phyloP scores from a whole-genome alignment of 2,888 invertebrate species.

The Geophilus truncorum region DNA sequence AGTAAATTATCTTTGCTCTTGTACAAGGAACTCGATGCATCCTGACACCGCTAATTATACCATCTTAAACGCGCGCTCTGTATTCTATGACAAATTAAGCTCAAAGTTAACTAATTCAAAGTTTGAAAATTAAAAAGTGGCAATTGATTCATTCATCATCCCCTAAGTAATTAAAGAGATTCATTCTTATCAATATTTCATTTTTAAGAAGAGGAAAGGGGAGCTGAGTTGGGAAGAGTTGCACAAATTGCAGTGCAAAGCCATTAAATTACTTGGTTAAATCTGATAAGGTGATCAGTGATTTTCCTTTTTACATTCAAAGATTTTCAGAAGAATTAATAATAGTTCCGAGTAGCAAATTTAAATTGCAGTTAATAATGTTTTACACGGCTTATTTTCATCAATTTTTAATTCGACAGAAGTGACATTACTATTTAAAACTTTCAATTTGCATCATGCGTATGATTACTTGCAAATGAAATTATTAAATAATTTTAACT shows the following conservation, averaged over 20 bases:
- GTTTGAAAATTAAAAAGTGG: background rate
- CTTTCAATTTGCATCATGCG: too few relatives aligned
- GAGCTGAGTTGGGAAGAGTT: background rate
- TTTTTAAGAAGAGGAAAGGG: background rate
- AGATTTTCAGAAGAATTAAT: too few relatives aligned
- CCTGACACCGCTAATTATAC: slow-evolving; percentile 8
- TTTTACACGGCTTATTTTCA: too few relatives aligned
- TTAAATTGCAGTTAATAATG: too few relatives aligned
- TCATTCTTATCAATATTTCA: background rate
- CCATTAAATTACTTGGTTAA: background rate
- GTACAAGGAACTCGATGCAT: background rate
- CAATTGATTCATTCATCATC: slow-evolving; percentile 10
- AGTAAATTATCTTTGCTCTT: background rate
- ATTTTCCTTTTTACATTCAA: too few relatives aligned
- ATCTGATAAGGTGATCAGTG: too few relatives aligned
- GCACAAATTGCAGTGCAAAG: background rate
- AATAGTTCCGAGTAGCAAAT: too few relatives aligned
- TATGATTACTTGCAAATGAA: too few relatives aligned
- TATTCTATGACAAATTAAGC: background rate
- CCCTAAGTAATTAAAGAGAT: background rate
- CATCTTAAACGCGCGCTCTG: background rate
- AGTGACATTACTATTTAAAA: too few relatives aligned
- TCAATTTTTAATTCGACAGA: too few relatives aligned
- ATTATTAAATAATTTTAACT: too few relatives aligned
- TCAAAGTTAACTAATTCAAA: background rate